Evolutionary conservation across 2,113 vertebrate genomes (phyloP).

Genomic region (Ariopsis seemanni): DNA sequence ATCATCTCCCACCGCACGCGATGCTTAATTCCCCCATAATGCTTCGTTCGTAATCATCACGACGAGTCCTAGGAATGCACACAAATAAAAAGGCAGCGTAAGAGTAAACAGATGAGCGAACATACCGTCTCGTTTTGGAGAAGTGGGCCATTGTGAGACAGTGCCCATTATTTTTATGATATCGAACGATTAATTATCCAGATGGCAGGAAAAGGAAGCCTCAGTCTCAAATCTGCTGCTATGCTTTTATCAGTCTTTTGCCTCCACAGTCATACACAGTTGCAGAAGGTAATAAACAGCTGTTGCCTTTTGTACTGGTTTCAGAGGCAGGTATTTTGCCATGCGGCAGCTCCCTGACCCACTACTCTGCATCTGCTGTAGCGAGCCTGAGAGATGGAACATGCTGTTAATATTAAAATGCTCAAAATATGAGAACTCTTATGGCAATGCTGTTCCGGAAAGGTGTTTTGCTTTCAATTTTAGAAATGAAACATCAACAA

Average conservation of each 20-base stretch:
- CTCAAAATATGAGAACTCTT: constrained; percentile 25
- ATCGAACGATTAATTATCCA: constrained; percentile 73
- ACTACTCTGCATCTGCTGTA: constrained; percentile 65
- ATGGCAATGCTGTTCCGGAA: neutral
- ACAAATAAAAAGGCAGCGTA: constrained; percentile 58
- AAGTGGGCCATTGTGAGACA: constrained; percentile 68
- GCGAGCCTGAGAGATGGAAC: constrained; percentile 10
- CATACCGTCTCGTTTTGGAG: constrained; percentile 61
- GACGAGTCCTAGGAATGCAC: constrained; percentile 57
- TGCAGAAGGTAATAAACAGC: constrained; percentile 68
- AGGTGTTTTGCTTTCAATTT: neutral
- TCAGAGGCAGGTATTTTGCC: constrained; percentile 59
- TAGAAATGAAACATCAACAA: neutral
- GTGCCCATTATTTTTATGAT: constrained; percentile 65
- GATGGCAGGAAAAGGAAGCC: constrained; percentile 64
- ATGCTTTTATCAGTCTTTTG: constrained; percentile 35
- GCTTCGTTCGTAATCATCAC: constrained; percentile 68
- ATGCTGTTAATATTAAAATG: constrained; percentile 41
- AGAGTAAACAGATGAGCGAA: constrained; percentile 54
- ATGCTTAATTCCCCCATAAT: constrained; percentile 66
- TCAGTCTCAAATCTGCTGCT: constrained; percentile 37
- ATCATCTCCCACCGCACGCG: constrained; percentile 64
- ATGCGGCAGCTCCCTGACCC: constrained; percentile 58
- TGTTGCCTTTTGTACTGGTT: constrained; percentile 61
- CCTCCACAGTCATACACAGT: constrained; percentile 40